Percentiles rank a stretch among this genome's conserved stretches.
phyloP scores from a whole-genome alignment of 2,888 invertebrate genomes.

The Galerucella calmariensis region DNA sequence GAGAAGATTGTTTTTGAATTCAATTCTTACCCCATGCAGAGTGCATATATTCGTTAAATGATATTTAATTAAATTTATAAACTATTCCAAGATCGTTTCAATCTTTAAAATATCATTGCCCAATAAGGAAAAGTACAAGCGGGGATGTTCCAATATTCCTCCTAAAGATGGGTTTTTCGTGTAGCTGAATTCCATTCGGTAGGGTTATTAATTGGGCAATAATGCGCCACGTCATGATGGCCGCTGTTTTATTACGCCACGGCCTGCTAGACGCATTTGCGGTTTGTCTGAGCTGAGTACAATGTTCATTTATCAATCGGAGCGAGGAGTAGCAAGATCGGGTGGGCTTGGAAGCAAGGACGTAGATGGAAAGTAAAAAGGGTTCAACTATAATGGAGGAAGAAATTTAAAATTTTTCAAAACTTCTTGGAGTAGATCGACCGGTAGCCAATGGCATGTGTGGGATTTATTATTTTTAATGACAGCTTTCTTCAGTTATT shows the following conservation, averaged over 20 bases:
- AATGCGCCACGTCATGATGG: slow-evolving; percentile 56
- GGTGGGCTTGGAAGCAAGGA: slow-evolving; percentile 20
- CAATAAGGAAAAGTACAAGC: slow-evolving; percentile 49
- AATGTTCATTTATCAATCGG: slow-evolving; percentile 55
- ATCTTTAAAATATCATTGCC: slow-evolving; percentile 53
- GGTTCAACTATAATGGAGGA: background rate
- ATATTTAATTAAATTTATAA: background rate
- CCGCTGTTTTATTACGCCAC: slow-evolving; percentile 55
- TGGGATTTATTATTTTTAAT: too few species aligned
- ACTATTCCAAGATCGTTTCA: slow-evolving; percentile 45
- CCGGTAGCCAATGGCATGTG: too few species aligned
- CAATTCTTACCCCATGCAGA: background rate
- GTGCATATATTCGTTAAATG: background rate
- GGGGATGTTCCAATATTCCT: slow-evolving; percentile 64
- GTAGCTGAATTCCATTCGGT: slow-evolving; percentile 61
- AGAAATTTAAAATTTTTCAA: background rate
- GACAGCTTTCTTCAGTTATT: too few species aligned
- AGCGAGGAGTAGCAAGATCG: slow-evolving; percentile 30
- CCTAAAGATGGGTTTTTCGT: slow-evolving; percentile 64
- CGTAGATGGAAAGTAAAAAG: slow-evolving; percentile 26
- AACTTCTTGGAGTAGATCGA: too few species aligned
- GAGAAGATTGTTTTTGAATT: background rate
- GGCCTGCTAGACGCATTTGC: slow-evolving; percentile 51
- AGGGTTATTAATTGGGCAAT: slow-evolving; percentile 65
- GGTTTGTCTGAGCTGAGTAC: slow-evolving; percentile 58